A percentile compares a stretch with the other conserved stretches of the same genome.
Conservation (phyloP, 2,888 invertebrate genomes). For the Petrophora chlorosata region DNA sequence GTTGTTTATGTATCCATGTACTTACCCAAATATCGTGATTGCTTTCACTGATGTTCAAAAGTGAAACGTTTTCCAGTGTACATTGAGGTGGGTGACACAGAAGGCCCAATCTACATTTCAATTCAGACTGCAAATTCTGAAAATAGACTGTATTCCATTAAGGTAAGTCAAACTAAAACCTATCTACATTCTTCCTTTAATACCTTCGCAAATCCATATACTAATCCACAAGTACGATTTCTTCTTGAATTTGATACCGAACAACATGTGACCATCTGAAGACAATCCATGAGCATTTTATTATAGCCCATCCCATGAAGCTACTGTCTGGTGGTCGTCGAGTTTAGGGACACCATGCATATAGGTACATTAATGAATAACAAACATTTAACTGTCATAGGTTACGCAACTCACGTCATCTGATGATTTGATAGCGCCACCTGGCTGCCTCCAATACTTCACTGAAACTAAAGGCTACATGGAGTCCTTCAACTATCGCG, state of each 20-base stretch:
- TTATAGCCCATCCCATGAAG: too few relatives aligned
- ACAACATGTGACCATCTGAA: too few relatives aligned
- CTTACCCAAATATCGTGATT: too few relatives aligned
- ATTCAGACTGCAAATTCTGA: conserved; percentile 84
- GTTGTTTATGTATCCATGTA: neutral
- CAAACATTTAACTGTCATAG: conserved; percentile 45
- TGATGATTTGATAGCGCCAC: conserved; percentile 73
- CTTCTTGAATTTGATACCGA: too few relatives aligned
- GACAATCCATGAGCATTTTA: too few relatives aligned
- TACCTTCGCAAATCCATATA: too few relatives aligned
- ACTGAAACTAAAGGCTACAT: conserved; percentile 83
- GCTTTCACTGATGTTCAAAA: too few relatives aligned
- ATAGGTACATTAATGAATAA: too few relatives aligned
- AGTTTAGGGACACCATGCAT: too few relatives aligned
- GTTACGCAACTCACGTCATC: conserved; percentile 67
- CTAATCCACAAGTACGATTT: too few relatives aligned
- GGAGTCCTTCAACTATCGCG: conserved; percentile 89
- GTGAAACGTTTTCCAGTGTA: conserved; percentile 83
- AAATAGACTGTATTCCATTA: conserved; percentile 85
- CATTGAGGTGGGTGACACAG: conserved; percentile 86
- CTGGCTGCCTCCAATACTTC: conserved; percentile 87
- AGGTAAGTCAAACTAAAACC: conserved; percentile 60
- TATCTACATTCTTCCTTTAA: neutral
- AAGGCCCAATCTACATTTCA: conserved; percentile 86
- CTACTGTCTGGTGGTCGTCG: too few relatives aligned